Conservation (phyloP, 2,888 invertebrate genomes). For the Pandemis heparana region DNA sequence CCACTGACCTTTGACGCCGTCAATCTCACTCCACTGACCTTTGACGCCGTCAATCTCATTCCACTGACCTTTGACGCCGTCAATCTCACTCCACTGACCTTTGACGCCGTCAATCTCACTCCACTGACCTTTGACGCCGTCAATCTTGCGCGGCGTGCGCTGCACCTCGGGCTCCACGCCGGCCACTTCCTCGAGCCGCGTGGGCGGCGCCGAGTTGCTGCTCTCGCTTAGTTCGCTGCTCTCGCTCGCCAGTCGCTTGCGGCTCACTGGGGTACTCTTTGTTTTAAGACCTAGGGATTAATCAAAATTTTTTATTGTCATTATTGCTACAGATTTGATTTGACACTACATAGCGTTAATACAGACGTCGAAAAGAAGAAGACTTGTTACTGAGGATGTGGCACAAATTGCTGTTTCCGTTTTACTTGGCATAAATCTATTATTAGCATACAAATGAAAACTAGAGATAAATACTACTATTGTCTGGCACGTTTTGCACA, state of each 20-base stretch:
- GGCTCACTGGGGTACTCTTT: constrained; percentile 54
- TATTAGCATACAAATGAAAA: too few species aligned
- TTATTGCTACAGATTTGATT: too few species aligned
- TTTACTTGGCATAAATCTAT: too few species aligned
- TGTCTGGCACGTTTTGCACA: too few species aligned
- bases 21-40: constrained; percentile 49
- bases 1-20: constrained; percentile 76
- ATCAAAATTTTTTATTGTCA: too few species aligned
- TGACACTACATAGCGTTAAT: too few species aligned
- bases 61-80: background rate
- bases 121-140: constrained; percentile 76
- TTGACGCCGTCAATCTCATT: background rate
- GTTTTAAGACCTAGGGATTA: constrained; percentile 61
- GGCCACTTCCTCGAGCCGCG: constrained; percentile 73
- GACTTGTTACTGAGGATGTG: too few species aligned
- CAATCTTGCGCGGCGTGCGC: constrained; percentile 79
- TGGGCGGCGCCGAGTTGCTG: constrained; percentile 74
- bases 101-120: background rate
- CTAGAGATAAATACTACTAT: too few species aligned
- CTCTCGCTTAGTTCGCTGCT: constrained; percentile 79
- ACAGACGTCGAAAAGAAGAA: background rate
- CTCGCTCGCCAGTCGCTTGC: constrained; percentile 75
- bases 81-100: background rate
- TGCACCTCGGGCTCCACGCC: constrained; percentile 85
- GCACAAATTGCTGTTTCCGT: too few species aligned